Percentiles rank a stretch among this genome's conserved stretches.
Conservation (phyloP, 2,113 vertebrate genomes). For the Zapornia atra region DNA sequence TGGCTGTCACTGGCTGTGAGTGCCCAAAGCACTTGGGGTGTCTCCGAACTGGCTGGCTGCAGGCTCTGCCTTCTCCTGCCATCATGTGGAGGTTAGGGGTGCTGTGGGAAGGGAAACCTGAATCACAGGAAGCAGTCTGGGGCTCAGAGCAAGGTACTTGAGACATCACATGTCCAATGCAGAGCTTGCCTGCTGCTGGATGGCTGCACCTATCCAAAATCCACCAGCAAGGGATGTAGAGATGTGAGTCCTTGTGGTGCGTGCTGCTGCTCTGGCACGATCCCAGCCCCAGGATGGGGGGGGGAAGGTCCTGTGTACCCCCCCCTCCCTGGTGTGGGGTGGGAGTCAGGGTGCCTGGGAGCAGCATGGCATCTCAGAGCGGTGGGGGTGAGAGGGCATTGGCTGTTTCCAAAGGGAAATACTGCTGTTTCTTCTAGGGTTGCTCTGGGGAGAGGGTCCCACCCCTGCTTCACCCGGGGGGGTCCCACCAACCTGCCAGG, state of each 20-base stretch:
- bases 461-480: neutral
- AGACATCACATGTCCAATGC: rapidly evolving
- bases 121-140: neutral
- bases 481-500: constrained; percentile 67
- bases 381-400: rapidly evolving
- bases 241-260: too few relatives aligned
- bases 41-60: rapidly evolving
- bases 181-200: rapidly evolving
- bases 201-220: rapidly evolving
- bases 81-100: neutral
- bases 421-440: rapidly evolving
- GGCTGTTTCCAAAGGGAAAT: neutral
- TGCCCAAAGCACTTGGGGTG: rapidly evolving
- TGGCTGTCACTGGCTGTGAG: neutral
- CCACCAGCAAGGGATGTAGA: too few relatives aligned
- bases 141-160: rapidly evolving
- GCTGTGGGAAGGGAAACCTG: neutral
- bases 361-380: neutral
- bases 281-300: too few relatives aligned
- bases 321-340: neutral
- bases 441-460: neutral
- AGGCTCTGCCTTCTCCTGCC: neutral
- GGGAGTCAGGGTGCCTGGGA: neutral
- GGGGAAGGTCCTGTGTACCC: too few relatives aligned
- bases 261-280: neutral